These are phyloP conservation scores for Odontamblyopus lacepedii DNA, from an alignment of 2,797 vertebrate genomes.

Conservation along the genomic window DNA sequence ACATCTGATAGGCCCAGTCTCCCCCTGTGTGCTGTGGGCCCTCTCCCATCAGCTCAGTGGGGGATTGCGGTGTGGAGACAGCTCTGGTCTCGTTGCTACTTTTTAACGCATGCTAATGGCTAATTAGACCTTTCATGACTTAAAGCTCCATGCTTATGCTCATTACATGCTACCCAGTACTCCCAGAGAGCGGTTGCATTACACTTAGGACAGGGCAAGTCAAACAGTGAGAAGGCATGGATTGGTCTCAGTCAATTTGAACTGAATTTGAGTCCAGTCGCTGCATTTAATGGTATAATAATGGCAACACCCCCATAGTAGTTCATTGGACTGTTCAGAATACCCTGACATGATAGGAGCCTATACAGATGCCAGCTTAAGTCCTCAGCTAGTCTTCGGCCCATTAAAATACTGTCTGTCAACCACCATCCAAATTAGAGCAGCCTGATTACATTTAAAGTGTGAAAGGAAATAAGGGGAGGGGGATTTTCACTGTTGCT, in stretches of 20 bases:
- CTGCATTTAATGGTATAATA: conserved; percentile 38
- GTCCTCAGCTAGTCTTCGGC: conserved; percentile 46
- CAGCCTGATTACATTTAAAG: conserved; percentile 44
- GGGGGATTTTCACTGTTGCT: conserved; percentile 54
- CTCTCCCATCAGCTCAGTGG: conserved; percentile 32
- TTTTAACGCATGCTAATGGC: conserved; percentile 60
- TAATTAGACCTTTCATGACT: conserved; percentile 67
- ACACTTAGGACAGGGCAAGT: conserved; percentile 21
- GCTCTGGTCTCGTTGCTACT: conserved; percentile 49
- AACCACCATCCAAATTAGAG: conserved; percentile 63
- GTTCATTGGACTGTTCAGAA: conserved; percentile 38
- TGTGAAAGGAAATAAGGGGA: conserved; percentile 16
- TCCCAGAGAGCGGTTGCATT: conserved; percentile 48
- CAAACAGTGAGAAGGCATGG: neutral
- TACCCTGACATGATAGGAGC: conserved; percentile 39
- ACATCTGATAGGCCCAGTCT: conserved; percentile 52
- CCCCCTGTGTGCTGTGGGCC: conserved; percentile 15
- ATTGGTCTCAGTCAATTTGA: conserved; percentile 20
- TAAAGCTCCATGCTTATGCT: conserved; percentile 57
- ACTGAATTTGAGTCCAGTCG: conserved; percentile 21
- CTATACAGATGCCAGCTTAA: conserved; percentile 61
- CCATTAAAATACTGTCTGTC: conserved; percentile 71
- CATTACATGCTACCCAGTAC: conserved; percentile 62
- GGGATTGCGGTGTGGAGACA: conserved; percentile 47
- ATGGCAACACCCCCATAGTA: conserved; percentile 26